Base-by-base conservation (phyloP, 2,888 invertebrate genomes). In the Rhorus exstirpatorius region DNA sequence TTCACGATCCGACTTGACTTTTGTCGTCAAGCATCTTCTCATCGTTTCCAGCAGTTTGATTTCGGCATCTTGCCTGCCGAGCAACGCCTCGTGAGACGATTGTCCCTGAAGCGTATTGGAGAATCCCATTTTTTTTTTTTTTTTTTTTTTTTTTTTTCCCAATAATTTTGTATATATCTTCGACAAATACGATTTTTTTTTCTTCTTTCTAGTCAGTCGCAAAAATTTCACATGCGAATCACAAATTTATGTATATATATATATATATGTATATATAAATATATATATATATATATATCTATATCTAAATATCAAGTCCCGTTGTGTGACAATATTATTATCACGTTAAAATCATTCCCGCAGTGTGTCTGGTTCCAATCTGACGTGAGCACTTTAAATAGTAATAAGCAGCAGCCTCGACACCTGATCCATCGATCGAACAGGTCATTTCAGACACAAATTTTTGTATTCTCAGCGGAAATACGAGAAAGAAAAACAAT, bases 21-120 rank as follows among this genome's bases (percentile, higher is more conserved):
- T 97, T 86, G 96, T 95, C 86, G 96, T 95, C 77, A 99, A 95
- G 89, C 98, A 97, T 83, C 98, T 94, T 90, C 97, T 96, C 96
- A 99, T 98, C 84, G 96, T 96, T 91, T 99, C 99, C 94, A 99
- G 95, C 61, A 99, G 96, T 86, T 97, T 95, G 79, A 99, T 94
- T 93, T 99, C 99, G 19, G 98, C 97, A 93, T 99, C 98, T 93
- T 98, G 98, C 74, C 98, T 95, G 82, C 96, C 95, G 87, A 98
- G 94, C 88, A 99, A 94, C 85, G 98, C 98, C 93, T 98, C 98
- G 93, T 98, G 98, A 90, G 98, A 97, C 87, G 96, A 95, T 90
- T 97, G 96, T 88, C 97, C 97, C 93, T 98, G 97, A 76, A 98
- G 95, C 91, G 96, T 96, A 88, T 96, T 95, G 86, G 98, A 97